A percentile compares a stretch with the other conserved stretches of the same genome.
phyloP scores from a whole-genome alignment of 2,797 vertebrate species.

The Triplophysa bombifrons region DNA sequence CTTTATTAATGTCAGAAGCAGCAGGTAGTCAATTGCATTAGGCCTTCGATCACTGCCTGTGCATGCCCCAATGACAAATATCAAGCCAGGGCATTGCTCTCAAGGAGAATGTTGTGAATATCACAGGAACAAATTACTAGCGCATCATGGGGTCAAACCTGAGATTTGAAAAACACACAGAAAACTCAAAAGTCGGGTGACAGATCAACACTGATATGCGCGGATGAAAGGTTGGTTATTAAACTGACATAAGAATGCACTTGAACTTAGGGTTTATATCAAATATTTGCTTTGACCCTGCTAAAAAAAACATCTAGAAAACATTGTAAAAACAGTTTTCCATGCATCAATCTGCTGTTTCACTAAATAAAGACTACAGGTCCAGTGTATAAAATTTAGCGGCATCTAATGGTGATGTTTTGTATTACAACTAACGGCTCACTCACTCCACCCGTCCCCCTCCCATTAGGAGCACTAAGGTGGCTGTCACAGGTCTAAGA shows the following conservation, averaged over 20 bases:
- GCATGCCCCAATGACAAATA: conserved; percentile 62
- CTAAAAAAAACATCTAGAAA: background rate
- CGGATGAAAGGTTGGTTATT: background rate
- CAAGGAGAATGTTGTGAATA: conserved; percentile 46
- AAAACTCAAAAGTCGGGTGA: conserved; percentile 27
- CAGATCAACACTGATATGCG: background rate
- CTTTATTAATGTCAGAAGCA: conserved; percentile 69
- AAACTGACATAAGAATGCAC: background rate
- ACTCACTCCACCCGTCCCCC: no score
- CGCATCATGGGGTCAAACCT: conserved; percentile 33
- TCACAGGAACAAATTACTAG: conserved; percentile 53
- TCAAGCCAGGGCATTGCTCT: conserved; percentile 53
- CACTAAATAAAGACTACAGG: background rate
- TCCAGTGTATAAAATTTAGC: no score
- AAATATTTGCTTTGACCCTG: background rate
- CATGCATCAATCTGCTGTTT: background rate
- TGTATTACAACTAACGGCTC: no score
- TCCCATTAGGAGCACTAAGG: no score
- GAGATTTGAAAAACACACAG: background rate
- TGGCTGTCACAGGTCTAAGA: no score
- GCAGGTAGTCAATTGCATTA: conserved; percentile 66
- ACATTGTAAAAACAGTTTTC: background rate
- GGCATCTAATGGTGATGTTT: no score
- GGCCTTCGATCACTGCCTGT: conserved; percentile 62
- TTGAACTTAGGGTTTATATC: background rate